Base-by-base conservation (phyloP, 53 echinoderm and acorn worm species). In the Hippasteria phrygiana region DNA sequence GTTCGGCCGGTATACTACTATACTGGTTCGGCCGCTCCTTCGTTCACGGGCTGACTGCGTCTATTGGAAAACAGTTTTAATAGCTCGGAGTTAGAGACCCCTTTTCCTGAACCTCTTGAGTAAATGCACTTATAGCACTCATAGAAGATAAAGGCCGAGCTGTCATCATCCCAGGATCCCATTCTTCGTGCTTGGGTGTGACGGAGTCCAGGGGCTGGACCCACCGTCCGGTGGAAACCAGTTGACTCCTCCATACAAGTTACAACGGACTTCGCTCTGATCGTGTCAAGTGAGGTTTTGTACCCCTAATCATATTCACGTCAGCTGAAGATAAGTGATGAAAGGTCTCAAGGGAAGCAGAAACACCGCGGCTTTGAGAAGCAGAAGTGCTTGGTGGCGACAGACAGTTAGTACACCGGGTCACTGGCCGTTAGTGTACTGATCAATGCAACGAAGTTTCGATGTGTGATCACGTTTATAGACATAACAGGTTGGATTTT, bases 271-370 rank as follows among this genome's bases (percentile, higher is more conserved):
- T 10, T 67, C 10, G 16, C 33, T 41, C 14, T 26, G 62, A 80
- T 39, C n/a, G 62, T 63, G 28, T 42, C 63, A 18, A 63, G 55
- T 80, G 80, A 43, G 41, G 64, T 48, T 67, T 83, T 65, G 75
- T 75, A 32, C 66, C 3, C 83, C 34, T 80, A 36, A 62, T 59
- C 62, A 62, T 80, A 45, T 65, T 66, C 47, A 59, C 83, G 64
- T 80, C 80, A 80, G 83, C 45, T 47, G 65, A 83, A 59, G 83
- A 46, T 38, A 67, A 83, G 83, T 59, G 69, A 83, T 83, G 65
- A 65, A 20, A 67, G 47, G 83, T 83, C 83, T 46, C 67, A 6
- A 1, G 65, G 67, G 80, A 43, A 36, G 38, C 26, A 9, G 62
- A 14, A 33, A n/a, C n/a, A n/a, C 29, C 56, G 48, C 31, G 65